Evolutionary conservation across 2,113 vertebrate species (phyloP), one percentile per base, ranked within the genome.

Genomic region (Myiozetetes cayanensis): DNA sequence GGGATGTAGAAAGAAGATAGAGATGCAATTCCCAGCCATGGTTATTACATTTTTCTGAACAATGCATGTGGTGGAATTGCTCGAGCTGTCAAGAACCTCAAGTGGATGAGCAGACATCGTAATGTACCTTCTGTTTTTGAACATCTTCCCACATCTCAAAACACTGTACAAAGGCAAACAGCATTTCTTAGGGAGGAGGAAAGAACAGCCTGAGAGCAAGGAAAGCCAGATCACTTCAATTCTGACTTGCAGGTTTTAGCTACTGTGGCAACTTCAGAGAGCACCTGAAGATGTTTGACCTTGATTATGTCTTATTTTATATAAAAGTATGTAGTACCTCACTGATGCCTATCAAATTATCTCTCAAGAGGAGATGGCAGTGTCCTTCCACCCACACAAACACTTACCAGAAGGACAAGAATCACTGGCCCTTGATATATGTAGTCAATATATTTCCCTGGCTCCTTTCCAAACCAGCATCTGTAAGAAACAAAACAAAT

Each of bases 401-500:
- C 37, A 82, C 99, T 98, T 96, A 99, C 99, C 98, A 99, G 96
- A 53, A 99, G 98, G 81, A 99, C 99, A 14, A 99, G 98, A 94
- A 99, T 99, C 80, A 99, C 99, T 41, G 99, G 99, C 41, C 99
- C 99, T 97, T 99, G 99, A 91, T 99, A 99, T 95, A 99, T 99
- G 95, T 99, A 99, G 97, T 99, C 99, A 27, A 99, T 98, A 5
- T 99, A 99, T 95, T 99, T 99, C 3, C 99, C 99, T 4, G 99
- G 99, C 73, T 99, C 99, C 97, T 99, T 99, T 92, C 99, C 99
- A 98, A 99, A 99, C 99, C 99, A 99, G 97, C 99, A 99, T 89
- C 99, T 99, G 97, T 47, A 92, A 96, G 78, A 96, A 85, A 63
- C 5, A 89, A 17, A 87, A 89, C 25, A 95, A 87, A 28, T 3